Percentiles rank a stretch among this genome's conserved stretches.
Evolutionary conservation across 2,797 vertebrate species (phyloP).

Genomic region (Tokudaia muenninki): DNA sequence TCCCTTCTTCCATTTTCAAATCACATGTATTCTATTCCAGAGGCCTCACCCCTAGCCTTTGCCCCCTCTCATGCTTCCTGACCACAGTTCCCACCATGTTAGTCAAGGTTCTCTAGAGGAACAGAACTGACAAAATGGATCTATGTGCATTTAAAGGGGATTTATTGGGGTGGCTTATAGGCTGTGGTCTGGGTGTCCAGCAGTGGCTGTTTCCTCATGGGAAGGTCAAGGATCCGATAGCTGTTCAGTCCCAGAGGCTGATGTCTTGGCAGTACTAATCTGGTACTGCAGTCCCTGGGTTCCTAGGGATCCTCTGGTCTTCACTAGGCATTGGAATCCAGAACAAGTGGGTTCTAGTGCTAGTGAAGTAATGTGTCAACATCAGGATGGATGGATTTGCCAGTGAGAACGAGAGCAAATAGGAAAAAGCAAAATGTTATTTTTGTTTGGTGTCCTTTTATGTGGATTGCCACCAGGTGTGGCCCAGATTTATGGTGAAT

Average conservation of each 20-base stretch:
- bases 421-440: neutral
- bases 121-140: neutral
- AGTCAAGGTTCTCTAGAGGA: neutral
- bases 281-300: no score
- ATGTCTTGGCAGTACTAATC: neutral
- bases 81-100: neutral
- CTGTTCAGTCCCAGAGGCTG: neutral
- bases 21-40: no score
- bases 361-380: neutral
- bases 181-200: neutral
- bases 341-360: neutral
- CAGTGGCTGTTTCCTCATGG: neutral
- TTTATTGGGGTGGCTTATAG: neutral
- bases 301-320: neutral
- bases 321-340: neutral
- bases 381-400: neutral
- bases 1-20: neutral
- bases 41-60: neutral
- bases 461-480: neutral
- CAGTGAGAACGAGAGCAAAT: neutral
- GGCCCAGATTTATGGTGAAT: neutral
- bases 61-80: neutral
- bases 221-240: neutral
- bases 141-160: neutral
- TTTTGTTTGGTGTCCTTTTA: neutral